A percentile compares a stretch with the other conserved stretches of the same genome.
These are phyloP conservation scores for Diaperis boleti DNA, from an alignment of 2,888 invertebrate species.

Conservation along the genomic window DNA sequence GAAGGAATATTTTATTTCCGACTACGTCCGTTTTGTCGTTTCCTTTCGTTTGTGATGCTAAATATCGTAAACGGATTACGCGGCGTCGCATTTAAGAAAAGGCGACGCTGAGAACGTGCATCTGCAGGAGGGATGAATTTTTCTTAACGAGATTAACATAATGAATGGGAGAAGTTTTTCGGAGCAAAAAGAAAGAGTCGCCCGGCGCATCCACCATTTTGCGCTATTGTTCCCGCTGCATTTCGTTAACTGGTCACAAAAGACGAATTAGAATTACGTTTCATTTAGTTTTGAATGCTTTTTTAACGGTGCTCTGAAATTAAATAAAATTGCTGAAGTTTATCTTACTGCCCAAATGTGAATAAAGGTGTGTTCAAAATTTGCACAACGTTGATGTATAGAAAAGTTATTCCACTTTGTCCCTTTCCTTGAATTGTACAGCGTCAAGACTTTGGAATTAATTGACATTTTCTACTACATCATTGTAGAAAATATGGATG, in stretches of 20 bases:
- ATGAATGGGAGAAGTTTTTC: slow-evolving; percentile 14
- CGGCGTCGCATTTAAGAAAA: slow-evolving; percentile 15
- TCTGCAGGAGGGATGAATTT: slow-evolving; percentile 19
- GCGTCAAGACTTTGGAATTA: too few relatives aligned
- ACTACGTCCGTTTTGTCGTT: slow-evolving; percentile 13
- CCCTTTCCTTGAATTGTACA: too few relatives aligned
- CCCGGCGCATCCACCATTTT: slow-evolving; percentile 25
- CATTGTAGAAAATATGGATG: too few relatives aligned
- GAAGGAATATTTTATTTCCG: slow-evolving; percentile 22
- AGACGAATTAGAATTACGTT: too few relatives aligned
- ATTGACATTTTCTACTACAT: too few relatives aligned
- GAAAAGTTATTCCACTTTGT: too few relatives aligned
- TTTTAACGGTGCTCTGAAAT: too few relatives aligned
- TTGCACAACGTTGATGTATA: too few relatives aligned
- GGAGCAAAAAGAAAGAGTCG: not conserved
- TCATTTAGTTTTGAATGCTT: too few relatives aligned
- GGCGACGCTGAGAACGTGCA: slow-evolving; percentile 31
- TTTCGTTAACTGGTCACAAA: not conserved
- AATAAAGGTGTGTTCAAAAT: too few relatives aligned
- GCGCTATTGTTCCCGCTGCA: not conserved
- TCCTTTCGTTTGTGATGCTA: slow-evolving; percentile 26
- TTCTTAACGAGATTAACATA: slow-evolving; percentile 29
- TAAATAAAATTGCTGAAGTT: too few relatives aligned
- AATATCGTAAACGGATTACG: slow-evolving; percentile 36
- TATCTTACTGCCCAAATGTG: too few relatives aligned